Percentiles rank a stretch among this genome's conserved stretches.
Evolutionary conservation across 2,797 vertebrate genomes (phyloP).

Genomic region (Platalea minor): DNA sequence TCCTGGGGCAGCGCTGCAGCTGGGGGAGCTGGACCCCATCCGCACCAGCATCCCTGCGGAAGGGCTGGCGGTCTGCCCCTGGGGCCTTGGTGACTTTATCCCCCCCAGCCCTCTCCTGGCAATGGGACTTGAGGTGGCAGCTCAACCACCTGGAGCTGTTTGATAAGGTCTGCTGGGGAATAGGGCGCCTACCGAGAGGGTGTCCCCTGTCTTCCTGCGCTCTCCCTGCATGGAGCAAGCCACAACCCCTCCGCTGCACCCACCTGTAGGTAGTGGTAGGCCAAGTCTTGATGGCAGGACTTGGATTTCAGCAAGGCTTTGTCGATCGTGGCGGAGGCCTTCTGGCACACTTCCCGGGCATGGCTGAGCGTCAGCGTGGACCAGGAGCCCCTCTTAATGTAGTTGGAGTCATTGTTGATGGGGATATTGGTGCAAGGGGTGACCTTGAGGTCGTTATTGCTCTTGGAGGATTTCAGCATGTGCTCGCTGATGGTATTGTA

Average conservation of each 20-base stretch:
- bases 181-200: fast-evolving
- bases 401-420: conserved; percentile 84
- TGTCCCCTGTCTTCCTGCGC: not conserved
- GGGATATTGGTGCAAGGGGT: conserved; percentile 79
- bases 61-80: not conserved
- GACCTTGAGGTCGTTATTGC: conserved; percentile 89
- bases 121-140: not conserved
- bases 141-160: not conserved
- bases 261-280: conserved; percentile 97
- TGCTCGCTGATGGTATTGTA: conserved; percentile 97
- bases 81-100: too few species aligned
- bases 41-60: fast-evolving
- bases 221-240: not conserved
- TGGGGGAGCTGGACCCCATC: not conserved
- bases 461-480: conserved; percentile 94
- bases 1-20: not conserved
- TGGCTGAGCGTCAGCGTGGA: conserved; percentile 94
- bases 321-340: conserved; percentile 94
- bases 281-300: conserved; percentile 94
- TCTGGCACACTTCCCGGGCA: conserved; percentile 91
- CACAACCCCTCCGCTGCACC: conserved; percentile 63
- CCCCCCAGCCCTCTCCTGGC: not conserved
- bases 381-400: conserved; percentile 95
- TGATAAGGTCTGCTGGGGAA: fast-evolving
- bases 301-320: conserved; percentile 97